Percentiles rank a stretch among this genome's conserved stretches.
Conservation (phyloP, 1,140 invertebrate genomes). For the Seison nebaliae region DNA sequence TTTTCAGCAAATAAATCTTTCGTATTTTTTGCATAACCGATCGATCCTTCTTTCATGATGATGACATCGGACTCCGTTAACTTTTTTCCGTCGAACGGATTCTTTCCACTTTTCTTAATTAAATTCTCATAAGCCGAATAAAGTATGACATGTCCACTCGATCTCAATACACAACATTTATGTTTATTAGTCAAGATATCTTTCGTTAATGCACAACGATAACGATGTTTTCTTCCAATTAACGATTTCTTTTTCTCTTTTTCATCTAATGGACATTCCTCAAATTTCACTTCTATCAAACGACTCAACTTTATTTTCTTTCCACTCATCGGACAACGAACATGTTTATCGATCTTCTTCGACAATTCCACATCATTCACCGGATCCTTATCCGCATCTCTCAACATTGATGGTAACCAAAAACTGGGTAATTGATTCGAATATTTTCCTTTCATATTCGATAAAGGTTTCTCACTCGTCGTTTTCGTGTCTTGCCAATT, state of each 20-base stretch:
- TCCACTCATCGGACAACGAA: conserved; percentile 75
- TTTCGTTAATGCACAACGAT: conserved; percentile 85
- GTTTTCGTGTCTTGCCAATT: not conserved
- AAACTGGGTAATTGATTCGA: conserved; percentile 65
- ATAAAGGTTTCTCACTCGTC: conserved; percentile 13
- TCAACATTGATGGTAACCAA: conserved; percentile 49
- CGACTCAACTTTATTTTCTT: conserved; percentile 67
- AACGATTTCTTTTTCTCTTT: conserved; percentile 33
- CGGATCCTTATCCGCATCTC: conserved; percentile 19
- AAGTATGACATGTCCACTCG: conserved; percentile 35
- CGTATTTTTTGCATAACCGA: too few species aligned
- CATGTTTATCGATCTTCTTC: conserved; percentile 37
- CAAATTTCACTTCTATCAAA: conserved; percentile 73
- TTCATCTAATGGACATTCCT: conserved; percentile 39
- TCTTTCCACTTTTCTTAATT: conserved; percentile 82
- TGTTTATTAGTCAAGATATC: conserved; percentile 76
- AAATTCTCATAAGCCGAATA: conserved; percentile 43
- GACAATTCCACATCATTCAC: conserved; percentile 18
- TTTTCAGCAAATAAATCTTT: too few species aligned
- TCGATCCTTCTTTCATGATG: too few species aligned
- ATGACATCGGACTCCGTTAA: too few species aligned
- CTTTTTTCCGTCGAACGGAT: conserved; percentile 61
- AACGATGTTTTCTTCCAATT: conserved; percentile 43
- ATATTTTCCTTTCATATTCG: conserved; percentile 26
- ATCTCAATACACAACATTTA: conserved; percentile 61